Percentiles rank a stretch among this genome's conserved stretches.
phyloP scores from a whole-genome alignment of 2,888 invertebrate species.

The Pandemis cinnamomeana region DNA sequence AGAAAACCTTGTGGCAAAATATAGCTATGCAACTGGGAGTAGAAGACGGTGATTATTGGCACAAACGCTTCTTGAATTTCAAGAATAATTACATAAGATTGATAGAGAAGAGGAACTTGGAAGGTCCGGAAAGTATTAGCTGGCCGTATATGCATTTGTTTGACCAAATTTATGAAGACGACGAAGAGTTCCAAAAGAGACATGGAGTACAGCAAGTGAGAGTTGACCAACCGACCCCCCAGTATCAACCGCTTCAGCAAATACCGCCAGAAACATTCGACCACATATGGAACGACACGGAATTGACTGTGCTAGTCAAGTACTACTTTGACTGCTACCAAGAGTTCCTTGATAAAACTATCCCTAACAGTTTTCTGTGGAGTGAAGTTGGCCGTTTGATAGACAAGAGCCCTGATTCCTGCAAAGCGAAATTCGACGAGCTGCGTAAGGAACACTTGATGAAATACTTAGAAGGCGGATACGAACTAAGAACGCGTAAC shows the following conservation, averaged over 20 bases:
- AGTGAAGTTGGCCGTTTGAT: constrained; percentile 72
- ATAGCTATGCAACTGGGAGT: constrained; percentile 71
- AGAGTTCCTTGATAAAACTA: constrained; percentile 72
- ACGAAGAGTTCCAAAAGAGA: constrained; percentile 66
- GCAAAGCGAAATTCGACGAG: constrained; percentile 63
- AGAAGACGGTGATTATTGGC: constrained; percentile 72
- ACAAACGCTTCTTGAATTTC: constrained; percentile 73
- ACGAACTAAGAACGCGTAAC: constrained; percentile 58
- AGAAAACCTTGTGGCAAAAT: constrained; percentile 69
- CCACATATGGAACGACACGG: constrained; percentile 65
- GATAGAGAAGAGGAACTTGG: constrained; percentile 60
- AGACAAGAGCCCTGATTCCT: constrained; percentile 65
- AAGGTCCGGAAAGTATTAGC: constrained; percentile 55
- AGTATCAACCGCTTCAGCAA: background rate
- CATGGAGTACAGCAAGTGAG: constrained; percentile 42
- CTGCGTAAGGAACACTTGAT: constrained; percentile 63
- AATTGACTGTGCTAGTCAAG: constrained; percentile 70
- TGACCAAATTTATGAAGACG: constrained; percentile 70
- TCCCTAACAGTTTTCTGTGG: constrained; percentile 76
- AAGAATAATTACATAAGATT: constrained; percentile 75
- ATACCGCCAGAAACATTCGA: constrained; percentile 12
- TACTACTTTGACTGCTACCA: constrained; percentile 75
- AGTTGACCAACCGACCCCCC: background rate
- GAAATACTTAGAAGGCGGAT: constrained; percentile 58
- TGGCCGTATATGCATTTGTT: constrained; percentile 75